Evolutionary conservation across 2,888 invertebrate species (phyloP), one percentile per base, ranked within the genome.

Genomic region (Ecliptopera silaceata): DNA sequence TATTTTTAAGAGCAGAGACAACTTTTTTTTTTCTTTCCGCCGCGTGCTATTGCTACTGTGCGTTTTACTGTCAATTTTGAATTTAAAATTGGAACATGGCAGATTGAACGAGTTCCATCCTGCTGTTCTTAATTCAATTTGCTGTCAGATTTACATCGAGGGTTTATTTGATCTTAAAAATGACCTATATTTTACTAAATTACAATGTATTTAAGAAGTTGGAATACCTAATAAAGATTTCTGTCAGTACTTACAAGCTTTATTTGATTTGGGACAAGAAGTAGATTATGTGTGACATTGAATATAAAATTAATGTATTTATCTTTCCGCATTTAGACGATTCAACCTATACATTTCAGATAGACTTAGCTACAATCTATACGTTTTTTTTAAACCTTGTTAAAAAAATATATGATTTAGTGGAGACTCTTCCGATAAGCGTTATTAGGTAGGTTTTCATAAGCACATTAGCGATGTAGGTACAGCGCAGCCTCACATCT

Each of bases 31-130:
- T n/a, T 53, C 15, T 51, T 45, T 53, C 39, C 51, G 29, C 15
- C 41, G 29, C 46, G 48, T 17, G 47, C 56, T 60, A 65, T 62
- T 61, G 72, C 79, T 70, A 69, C 73, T 65, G 72, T 66, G 45
- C 70, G 70, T 77, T 77, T 73, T 70, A 71, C 75, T 78, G 78
- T 80, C 80, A 80, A 80, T 83, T 84, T 84, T 81, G 74, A 83
- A 84, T 81, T 85, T 72, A 80, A 74, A 82, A 78, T 77, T 67
- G 64, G 72, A 70, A 73, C 66, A 67, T 67, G 76, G 73, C 67
- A 71, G 75, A 69, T 74, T 71, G 66, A 65, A 72, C 61, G 68
- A 64, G 63, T 64, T 71, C 69, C 69, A 63, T 66, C 63, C 63
- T 61, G 60, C 64, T 45, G 46, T 58, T 53, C 66, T 70, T 67